Evolutionary conservation across 1,140 invertebrate species (phyloP).

Genomic region (Pteromalus puparum): DNA sequence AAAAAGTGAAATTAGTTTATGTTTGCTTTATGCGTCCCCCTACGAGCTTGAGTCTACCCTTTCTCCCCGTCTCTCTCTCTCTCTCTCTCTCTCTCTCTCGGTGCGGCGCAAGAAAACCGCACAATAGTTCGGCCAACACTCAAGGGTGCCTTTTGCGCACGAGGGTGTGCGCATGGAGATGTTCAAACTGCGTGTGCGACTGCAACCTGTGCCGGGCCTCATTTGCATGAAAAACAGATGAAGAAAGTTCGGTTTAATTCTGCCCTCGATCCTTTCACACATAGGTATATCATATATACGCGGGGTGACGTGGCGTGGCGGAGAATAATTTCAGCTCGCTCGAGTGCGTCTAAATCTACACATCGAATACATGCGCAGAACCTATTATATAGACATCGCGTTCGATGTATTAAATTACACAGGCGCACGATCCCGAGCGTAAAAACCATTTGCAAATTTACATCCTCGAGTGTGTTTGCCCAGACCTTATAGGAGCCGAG

Average conservation of each 20-base stretch:
- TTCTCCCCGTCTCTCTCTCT: neutral
- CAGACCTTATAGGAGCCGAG: no score
- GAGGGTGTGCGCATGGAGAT: neutral
- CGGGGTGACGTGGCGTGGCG: no score
- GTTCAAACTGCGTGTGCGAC: neutral
- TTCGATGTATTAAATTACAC: neutral
- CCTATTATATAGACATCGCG: no score
- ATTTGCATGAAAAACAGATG: conserved; percentile 25
- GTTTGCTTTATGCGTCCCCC: neutral
- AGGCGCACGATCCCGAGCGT: neutral
- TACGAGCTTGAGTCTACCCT: neutral
- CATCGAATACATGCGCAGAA: neutral
- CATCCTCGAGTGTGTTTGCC: neutral
- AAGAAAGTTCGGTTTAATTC: conserved; percentile 12
- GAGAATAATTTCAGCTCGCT: neutral
- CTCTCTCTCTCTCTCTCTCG: neutral
- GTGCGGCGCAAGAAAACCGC: neutral
- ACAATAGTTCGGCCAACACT: conserved; percentile 23
- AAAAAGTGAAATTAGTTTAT: conserved; percentile 34
- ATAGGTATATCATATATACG: no score
- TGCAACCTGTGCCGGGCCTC: neutral
- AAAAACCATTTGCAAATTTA: neutral
- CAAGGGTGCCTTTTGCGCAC: neutral
- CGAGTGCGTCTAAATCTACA: neutral
- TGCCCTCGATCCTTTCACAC: no score